phyloP scores from a whole-genome alignment of 2,888 invertebrate species.

The Gryllus longicercus region DNA sequence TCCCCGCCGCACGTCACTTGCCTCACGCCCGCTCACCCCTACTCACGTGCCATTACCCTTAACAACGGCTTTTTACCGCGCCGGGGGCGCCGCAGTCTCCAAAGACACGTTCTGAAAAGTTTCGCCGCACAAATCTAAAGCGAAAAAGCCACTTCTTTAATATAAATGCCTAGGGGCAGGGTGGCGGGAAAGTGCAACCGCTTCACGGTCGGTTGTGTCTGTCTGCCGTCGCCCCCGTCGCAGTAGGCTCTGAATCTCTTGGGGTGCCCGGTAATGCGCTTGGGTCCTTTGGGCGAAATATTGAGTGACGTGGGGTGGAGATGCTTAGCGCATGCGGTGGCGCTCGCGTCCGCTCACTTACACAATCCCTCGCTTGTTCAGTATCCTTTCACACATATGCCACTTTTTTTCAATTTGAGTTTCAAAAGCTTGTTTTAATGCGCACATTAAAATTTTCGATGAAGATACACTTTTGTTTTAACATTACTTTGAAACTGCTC shows the following conservation, averaged over 20 bases:
- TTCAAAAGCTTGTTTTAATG: too few species aligned
- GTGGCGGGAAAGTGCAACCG: neutral
- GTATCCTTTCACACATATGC: too few species aligned
- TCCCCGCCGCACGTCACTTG: too few species aligned
- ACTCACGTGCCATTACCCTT: neutral
- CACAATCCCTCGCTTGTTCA: too few species aligned
- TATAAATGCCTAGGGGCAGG: neutral
- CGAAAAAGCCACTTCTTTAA: conserved; percentile 9
- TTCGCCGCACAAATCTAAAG: neutral
- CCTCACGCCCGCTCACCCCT: neutral
- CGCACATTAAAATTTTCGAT: too few species aligned
- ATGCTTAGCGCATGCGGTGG: too few species aligned
- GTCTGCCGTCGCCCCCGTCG: neutral
- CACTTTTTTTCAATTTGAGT: too few species aligned
- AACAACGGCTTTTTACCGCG: conserved; percentile 17
- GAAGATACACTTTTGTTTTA: too few species aligned
- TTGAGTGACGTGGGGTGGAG: too few species aligned
- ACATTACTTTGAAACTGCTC: too few species aligned
- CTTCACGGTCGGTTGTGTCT: neutral
- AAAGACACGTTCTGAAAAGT: conserved; percentile 10
- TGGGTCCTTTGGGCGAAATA: too few species aligned
- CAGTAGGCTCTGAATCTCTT: neutral
- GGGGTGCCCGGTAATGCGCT: neutral
- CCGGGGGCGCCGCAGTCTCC: neutral
- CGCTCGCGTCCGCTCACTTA: too few species aligned